Evolutionary conservation across 1,140 invertebrate genomes (phyloP).

Genomic region (Euwallacea fornicatus): DNA sequence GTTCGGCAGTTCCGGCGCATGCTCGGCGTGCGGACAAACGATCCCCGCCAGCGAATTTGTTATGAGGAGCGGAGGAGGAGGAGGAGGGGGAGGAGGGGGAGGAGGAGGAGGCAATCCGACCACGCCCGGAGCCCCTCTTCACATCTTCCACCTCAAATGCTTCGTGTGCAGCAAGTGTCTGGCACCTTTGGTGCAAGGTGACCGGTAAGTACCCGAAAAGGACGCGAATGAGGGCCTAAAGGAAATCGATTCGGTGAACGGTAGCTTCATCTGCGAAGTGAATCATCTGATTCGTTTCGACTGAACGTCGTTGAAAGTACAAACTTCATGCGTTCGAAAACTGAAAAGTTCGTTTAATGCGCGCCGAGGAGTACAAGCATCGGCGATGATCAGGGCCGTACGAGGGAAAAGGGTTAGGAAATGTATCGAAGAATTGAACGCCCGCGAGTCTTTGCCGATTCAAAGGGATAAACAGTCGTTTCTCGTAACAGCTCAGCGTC

Average conservation of each 20-base stretch:
- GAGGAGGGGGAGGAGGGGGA: slow-evolving; percentile 45
- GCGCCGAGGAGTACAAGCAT: too few species aligned
- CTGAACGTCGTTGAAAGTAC: not conserved
- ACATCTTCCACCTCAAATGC: slow-evolving; percentile 92
- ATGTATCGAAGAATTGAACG: too few species aligned
- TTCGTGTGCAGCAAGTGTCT: slow-evolving; percentile 92
- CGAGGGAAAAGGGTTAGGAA: too few species aligned
- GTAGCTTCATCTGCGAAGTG: too few species aligned
- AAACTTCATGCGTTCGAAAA: too few species aligned
- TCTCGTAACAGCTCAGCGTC: too few species aligned
- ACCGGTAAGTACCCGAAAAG: slow-evolving; percentile 63
- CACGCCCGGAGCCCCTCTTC: slow-evolving; percentile 51
- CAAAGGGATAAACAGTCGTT: too few species aligned
- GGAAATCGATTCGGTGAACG: too few species aligned
- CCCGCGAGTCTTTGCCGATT: too few species aligned
- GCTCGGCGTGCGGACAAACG: slow-evolving; percentile 83
- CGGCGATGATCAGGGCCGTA: too few species aligned
- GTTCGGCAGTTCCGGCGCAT: slow-evolving; percentile 84
- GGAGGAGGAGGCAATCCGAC: slow-evolving; percentile 52
- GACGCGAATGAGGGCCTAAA: not conserved
- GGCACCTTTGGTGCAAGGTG: slow-evolving; percentile 80
- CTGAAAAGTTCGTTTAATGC: too few species aligned
- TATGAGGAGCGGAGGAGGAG: slow-evolving; percentile 62
- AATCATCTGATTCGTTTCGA: too few species aligned
- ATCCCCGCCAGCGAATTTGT: slow-evolving; percentile 91